Evolutionary conservation across 2,888 invertebrate genomes (phyloP).

Genomic region (Tenthredo notha): DNA sequence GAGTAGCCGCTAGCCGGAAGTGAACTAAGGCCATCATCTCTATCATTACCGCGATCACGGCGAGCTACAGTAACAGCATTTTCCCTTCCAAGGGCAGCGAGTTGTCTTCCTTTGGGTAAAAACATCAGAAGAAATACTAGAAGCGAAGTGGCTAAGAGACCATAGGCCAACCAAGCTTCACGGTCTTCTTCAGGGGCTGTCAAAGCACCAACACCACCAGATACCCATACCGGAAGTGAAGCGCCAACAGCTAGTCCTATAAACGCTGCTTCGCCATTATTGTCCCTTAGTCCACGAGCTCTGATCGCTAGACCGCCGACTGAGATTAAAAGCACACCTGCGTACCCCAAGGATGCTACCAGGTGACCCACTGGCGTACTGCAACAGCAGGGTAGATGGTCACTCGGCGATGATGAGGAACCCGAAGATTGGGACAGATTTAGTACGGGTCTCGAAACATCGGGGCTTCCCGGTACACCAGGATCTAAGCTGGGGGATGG

Average conservation of each 20-base stretch:
- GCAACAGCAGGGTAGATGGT: conserved; percentile 62
- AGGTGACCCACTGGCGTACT: conserved; percentile 75
- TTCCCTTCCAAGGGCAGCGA: conserved; percentile 95
- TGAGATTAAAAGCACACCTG: conserved; percentile 90
- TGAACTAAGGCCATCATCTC: conserved; percentile 91
- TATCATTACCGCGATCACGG: conserved; percentile 87
- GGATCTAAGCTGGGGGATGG: conserved; percentile 77
- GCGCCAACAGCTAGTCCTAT: conserved; percentile 94
- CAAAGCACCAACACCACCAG: conserved; percentile 84
- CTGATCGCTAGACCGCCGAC: conserved; percentile 92
- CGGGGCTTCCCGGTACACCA: neutral
- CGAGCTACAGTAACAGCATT: conserved; percentile 61
- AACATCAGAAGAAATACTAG: conserved; percentile 96
- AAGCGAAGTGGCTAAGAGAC: conserved; percentile 90
- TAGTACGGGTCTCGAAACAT: neutral
- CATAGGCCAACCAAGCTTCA: conserved; percentile 94
- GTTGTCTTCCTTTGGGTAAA: conserved; percentile 93
- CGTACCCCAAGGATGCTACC: conserved; percentile 80
- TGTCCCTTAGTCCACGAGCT: conserved; percentile 93
- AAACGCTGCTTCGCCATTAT: conserved; percentile 95
- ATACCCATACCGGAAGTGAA: conserved; percentile 92
- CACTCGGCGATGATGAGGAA: neutral
- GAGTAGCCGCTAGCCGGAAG: conserved; percentile 91
- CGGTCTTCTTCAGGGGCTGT: conserved; percentile 86
- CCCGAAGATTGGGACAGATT: neutral